Evolutionary conservation across 1,140 invertebrate genomes (phyloP).

Genomic region (Acromyrmex charruanus): DNA sequence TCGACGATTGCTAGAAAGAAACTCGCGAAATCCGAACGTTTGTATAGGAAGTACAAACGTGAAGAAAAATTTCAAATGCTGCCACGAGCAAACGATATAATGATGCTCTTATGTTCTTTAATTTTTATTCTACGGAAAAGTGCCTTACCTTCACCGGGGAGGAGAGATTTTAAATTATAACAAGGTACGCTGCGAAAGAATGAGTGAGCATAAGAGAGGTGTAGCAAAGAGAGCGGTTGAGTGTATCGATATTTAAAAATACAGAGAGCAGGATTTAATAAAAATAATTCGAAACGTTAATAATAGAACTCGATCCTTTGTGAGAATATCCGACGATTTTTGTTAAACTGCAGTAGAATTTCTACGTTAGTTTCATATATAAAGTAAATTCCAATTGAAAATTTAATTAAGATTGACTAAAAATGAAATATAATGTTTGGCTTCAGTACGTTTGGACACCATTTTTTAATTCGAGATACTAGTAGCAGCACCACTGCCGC

Average conservation of each 20-base stretch:
- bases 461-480: conserved; percentile 10
- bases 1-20: not conserved
- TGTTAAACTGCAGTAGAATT: conserved; percentile 12
- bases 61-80: not conserved
- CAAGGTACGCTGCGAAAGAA: not conserved
- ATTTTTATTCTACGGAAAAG: conserved; percentile 3
- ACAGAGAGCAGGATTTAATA: conserved; percentile 22
- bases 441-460: not conserved
- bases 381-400: conserved; percentile 32
- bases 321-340: not conserved
- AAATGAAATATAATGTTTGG: conserved; percentile 15
- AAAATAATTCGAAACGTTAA: conserved; percentile 31
- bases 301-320: not conserved
- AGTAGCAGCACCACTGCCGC: not conserved
- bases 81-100: conserved; percentile 26
- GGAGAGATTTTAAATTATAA: conserved; percentile 46
- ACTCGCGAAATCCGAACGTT: not conserved
- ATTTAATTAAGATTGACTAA: conserved; percentile 40
- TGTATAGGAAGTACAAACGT: conserved; percentile 1
- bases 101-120: conserved; percentile 31
- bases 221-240: not conserved
- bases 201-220: not conserved
- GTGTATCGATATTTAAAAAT: conserved; percentile 9
- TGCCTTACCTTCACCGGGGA: not conserved
- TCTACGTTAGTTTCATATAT: not conserved